These are phyloP conservation scores for Eolophus roseicapilla DNA, from an alignment of 2,113 vertebrate species.

Conservation along the genomic window DNA sequence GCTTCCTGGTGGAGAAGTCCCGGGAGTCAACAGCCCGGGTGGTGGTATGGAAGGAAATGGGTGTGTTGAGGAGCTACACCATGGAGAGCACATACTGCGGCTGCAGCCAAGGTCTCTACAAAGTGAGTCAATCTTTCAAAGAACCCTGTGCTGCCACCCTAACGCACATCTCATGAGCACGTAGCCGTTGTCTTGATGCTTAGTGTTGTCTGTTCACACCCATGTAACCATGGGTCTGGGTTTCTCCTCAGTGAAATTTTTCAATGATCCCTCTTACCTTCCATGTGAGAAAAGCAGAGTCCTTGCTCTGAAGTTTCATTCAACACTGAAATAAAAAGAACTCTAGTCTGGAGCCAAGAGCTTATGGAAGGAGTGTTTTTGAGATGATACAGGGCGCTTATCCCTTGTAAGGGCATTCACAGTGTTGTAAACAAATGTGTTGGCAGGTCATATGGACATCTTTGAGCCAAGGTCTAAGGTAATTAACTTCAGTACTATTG, in stretches of 20 bases:
- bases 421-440: background rate
- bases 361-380: background rate
- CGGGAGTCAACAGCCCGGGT: slow-evolving; percentile 87
- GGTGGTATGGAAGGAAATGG: slow-evolving; percentile 91
- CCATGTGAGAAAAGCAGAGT: background rate
- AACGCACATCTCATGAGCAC: background rate
- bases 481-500: background rate
- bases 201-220: background rate
- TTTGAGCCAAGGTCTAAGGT: background rate
- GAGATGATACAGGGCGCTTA: background rate
- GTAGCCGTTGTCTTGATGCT: background rate
- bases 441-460: background rate
- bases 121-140: slow-evolving; percentile 73
- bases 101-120: slow-evolving; percentile 88
- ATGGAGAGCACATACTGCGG: slow-evolving; percentile 94
- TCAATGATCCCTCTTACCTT: background rate
- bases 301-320: background rate
- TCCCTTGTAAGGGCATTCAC: background rate
- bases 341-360: background rate
- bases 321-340: background rate
- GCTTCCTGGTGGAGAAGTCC: slow-evolving; percentile 91
- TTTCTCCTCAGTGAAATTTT: background rate
- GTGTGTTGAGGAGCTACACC: slow-evolving; percentile 89
- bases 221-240: background rate
- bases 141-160: background rate